Evolutionary conservation across 2,797 vertebrate genomes (phyloP).

Genomic region (Decapterus maruadsi): DNA sequence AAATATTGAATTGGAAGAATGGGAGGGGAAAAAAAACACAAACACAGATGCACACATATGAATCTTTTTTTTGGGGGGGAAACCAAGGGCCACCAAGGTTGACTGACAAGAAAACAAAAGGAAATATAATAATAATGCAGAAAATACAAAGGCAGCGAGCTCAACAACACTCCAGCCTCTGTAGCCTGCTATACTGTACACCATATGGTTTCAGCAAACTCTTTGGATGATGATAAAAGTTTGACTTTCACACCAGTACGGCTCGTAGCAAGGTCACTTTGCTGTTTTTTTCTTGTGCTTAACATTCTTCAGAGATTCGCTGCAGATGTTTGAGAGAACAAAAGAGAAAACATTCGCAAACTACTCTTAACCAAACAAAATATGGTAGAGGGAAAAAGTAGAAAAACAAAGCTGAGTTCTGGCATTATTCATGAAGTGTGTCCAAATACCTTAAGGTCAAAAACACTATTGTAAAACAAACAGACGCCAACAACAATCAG

Average conservation of each 20-base stretch:
- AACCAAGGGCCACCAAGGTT: not conserved
- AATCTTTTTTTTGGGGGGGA: not conserved
- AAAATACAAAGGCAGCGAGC: constrained; percentile 3
- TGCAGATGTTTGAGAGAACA: not conserved
- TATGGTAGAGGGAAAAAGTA: not conserved
- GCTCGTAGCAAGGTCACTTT: not conserved
- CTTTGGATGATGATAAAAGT: not conserved
- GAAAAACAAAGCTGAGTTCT: not conserved
- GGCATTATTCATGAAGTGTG: constrained; percentile 7
- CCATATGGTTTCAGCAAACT: constrained; percentile 1
- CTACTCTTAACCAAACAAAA: not conserved
- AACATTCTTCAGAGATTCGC: not conserved
- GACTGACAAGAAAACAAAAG: constrained; percentile 16
- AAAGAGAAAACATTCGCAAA: not conserved
- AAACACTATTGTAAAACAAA: not conserved
- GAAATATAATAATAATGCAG: constrained; percentile 23
- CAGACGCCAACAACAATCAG: not conserved
- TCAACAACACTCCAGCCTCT: not conserved
- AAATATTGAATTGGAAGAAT: not conserved
- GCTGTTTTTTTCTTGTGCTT: not conserved
- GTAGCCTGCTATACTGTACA: not conserved
- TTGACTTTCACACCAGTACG: not conserved
- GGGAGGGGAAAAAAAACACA: not conserved
- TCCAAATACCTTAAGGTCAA: not conserved
- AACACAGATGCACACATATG: not conserved